These are phyloP conservation scores for Drosophila ochracea DNA, from an alignment of 2,888 invertebrate genomes.

Conservation along the genomic window DNA sequence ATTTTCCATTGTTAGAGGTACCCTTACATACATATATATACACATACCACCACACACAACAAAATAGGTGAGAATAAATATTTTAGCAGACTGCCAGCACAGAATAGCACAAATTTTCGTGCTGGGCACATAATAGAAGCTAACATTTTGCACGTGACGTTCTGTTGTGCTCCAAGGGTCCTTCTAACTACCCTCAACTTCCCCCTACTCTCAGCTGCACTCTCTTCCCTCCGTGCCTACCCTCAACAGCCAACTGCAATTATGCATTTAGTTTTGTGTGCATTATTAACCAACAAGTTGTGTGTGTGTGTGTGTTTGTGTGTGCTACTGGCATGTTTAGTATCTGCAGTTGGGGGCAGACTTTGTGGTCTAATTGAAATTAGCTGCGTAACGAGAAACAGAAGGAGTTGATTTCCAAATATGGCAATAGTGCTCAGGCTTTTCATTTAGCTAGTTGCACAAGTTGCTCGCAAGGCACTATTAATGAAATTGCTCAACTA, in stretches of 20 bases:
- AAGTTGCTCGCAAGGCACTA: conserved; percentile 8
- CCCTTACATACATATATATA: conserved; percentile 36
- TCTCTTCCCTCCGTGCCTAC: background rate
- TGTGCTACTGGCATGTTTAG: conserved; percentile 31
- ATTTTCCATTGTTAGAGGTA: conserved; percentile 69
- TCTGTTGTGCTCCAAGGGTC: background rate
- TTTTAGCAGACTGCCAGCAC: conserved; percentile 64
- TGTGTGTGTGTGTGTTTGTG: conserved; percentile 42
- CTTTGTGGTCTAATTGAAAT: conserved; percentile 76
- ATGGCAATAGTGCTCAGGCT: conserved; percentile 43
- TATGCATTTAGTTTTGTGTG: conserved; percentile 81
- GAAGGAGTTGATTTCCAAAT: conserved; percentile 27
- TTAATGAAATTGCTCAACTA: background rate
- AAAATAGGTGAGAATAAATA: conserved; percentile 82
- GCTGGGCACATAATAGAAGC: conserved; percentile 73
- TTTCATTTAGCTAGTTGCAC: conserved; percentile 33
- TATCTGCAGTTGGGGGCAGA: conserved; percentile 25
- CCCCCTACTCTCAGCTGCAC: background rate
- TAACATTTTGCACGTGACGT: conserved; percentile 78
- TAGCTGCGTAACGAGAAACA: conserved; percentile 53
- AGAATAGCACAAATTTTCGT: conserved; percentile 44
- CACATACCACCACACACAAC: conserved; percentile 25
- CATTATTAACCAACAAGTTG: conserved; percentile 77
- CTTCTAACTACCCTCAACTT: conserved; percentile 9
- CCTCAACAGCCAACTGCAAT: conserved; percentile 51